These are phyloP conservation scores for Ooceraea biroi DNA, from an alignment of 1,140 invertebrate genomes.

Conservation along the genomic window DNA sequence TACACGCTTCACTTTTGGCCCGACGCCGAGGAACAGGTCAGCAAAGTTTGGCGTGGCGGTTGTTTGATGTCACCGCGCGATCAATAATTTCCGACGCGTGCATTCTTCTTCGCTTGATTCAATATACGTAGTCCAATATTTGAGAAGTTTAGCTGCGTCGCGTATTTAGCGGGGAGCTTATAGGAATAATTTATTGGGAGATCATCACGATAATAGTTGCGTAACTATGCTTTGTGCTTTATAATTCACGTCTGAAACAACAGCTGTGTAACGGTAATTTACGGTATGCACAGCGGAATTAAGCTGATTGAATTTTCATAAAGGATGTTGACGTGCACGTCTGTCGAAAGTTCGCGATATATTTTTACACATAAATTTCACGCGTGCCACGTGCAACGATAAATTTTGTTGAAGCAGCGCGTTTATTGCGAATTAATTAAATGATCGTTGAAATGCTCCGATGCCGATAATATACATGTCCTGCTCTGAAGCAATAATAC, in stretches of 20 bases:
- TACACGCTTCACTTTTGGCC: neutral
- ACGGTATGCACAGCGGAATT: conserved; percentile 25
- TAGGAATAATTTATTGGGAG: neutral
- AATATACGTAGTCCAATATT: neutral
- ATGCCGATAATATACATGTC: conserved; percentile 32
- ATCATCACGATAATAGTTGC: neutral
- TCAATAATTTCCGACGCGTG: neutral
- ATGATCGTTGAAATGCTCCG: conserved; percentile 44
- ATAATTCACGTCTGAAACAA: conserved; percentile 3
- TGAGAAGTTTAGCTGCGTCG: neutral
- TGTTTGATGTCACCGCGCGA: neutral
- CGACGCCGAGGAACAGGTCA: too few relatives aligned
- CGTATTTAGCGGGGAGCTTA: too few relatives aligned
- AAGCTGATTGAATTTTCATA: conserved; percentile 53
- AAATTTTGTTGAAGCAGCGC: conserved; percentile 25
- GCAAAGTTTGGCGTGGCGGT: neutral
- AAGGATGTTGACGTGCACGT: conserved; percentile 14
- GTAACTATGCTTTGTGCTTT: neutral
- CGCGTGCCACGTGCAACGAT: conserved; percentile 2
- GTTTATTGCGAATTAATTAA: conserved; percentile 56
- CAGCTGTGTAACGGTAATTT: conserved; percentile 16
- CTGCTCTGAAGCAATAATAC: conserved; percentile 36
- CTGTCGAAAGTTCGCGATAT: conserved; percentile 28
- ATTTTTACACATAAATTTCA: conserved; percentile 44
- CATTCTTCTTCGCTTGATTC: neutral